Percentiles rank a stretch among this genome's conserved stretches.
Conservation (phyloP, 2,888 invertebrate species). For the Acrobasis consociella region DNA sequence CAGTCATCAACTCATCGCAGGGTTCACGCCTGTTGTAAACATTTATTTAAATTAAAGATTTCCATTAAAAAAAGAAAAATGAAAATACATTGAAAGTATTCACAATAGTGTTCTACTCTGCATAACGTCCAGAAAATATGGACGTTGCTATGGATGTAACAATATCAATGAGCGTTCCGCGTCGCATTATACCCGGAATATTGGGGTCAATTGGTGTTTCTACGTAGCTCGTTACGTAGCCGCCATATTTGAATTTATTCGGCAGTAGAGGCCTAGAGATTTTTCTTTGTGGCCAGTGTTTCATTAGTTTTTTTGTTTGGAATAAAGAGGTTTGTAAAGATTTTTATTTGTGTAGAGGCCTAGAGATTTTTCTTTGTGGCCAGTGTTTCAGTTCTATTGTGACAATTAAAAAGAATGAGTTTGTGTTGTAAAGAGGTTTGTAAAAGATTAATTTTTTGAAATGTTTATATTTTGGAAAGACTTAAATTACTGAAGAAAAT, state of each 20-base stretch:
- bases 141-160: conserved; percentile 5
- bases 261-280: conserved; percentile 44
- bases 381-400: neutral
- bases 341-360: too few relatives aligned
- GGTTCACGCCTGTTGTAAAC: too few relatives aligned
- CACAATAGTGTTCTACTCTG: neutral
- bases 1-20: too few relatives aligned
- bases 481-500: too few relatives aligned
- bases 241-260: conserved; percentile 65
- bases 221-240: conserved; percentile 55
- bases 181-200: conserved; percentile 50
- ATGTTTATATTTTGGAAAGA: too few relatives aligned
- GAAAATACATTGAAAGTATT: neutral
- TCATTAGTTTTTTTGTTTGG: neutral
- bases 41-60: too few relatives aligned
- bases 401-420: too few relatives aligned
- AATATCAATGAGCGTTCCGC: conserved; percentile 33
- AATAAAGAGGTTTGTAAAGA: neutral
- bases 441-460: too few relatives aligned
- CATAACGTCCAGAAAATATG: conserved; percentile 13
- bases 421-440: too few relatives aligned
- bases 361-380: neutral
- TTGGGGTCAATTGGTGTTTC: conserved; percentile 68
- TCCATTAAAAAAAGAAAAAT: too few relatives aligned
- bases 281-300: conserved; percentile 16